These are phyloP conservation scores for Cuniculus paca DNA, from an alignment of 2,797 vertebrate genomes.

Conservation along the genomic window DNA sequence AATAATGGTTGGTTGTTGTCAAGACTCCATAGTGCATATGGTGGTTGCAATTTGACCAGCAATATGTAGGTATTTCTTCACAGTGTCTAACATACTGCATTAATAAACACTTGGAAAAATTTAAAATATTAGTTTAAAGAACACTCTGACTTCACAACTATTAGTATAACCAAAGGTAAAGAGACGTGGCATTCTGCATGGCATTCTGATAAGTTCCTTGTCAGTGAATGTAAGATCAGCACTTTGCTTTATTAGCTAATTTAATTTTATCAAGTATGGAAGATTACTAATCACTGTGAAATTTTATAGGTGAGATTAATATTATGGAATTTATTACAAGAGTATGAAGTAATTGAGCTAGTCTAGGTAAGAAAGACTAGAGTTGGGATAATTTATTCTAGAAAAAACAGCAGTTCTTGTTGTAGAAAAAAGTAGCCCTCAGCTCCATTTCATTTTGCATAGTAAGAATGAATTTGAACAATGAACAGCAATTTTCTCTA, in stretches of 20 bases:
- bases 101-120: neutral
- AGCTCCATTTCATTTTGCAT: neutral
- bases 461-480: neutral
- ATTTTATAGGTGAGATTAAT: constrained; percentile 1
- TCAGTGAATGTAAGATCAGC: neutral
- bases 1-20: neutral
- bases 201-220: neutral
- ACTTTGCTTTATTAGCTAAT: neutral
- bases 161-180: neutral
- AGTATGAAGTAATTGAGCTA: neutral
- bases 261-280: neutral
- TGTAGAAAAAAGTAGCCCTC: neutral
- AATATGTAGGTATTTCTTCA: neutral
- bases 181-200: neutral
- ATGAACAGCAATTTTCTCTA: neutral
- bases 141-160: neutral
- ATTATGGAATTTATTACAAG: neutral
- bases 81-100: neutral
- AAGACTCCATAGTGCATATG: neutral
- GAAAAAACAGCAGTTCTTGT: neutral
- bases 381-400: neutral
- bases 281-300: neutral
- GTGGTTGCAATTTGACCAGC: neutral
- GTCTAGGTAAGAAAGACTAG: neutral
- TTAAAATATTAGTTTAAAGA: neutral